Evolutionary conservation across 1,140 invertebrate species (phyloP).

Genomic region (Drosophila persimilis): DNA sequence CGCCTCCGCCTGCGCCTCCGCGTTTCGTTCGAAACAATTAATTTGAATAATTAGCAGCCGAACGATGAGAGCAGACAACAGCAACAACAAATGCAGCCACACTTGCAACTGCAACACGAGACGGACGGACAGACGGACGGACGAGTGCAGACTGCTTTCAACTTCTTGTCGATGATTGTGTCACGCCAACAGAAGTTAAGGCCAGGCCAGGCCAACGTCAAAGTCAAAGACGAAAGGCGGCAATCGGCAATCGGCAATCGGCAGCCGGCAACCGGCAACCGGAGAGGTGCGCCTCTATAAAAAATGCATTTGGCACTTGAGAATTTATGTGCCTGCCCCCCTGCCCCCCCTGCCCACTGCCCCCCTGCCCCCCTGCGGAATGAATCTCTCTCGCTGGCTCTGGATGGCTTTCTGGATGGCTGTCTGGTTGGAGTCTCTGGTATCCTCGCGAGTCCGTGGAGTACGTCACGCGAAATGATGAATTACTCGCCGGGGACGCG

Average conservation of each 20-base stretch:
- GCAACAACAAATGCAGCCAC: conserved; percentile 9
- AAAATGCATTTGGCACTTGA: conserved; percentile 79
- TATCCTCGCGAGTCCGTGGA: conserved; percentile 27
- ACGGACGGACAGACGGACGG: conserved; percentile 9
- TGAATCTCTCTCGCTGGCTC: conserved; percentile 8
- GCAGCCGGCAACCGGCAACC: too few species aligned
- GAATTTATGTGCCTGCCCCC: conserved; percentile 64
- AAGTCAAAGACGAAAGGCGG: conserved; percentile 35
- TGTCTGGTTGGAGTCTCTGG: too few species aligned
- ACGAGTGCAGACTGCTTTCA: conserved; percentile 47
- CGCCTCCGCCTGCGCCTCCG: conserved; percentile 41
- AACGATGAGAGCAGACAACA: conserved; percentile 53
- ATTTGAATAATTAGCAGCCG: conserved; percentile 80
- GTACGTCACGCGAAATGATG: conserved; percentile 79
- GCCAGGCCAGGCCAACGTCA: conserved; percentile 49
- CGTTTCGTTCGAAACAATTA: conserved; percentile 69
- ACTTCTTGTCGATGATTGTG: conserved; percentile 74
- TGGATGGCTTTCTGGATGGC: too few species aligned
- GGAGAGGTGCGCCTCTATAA: conserved; percentile 36
- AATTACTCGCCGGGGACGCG: conserved; percentile 80
- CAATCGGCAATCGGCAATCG: not conserved
- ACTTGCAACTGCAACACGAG: conserved; percentile 13
- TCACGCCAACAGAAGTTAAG: conserved; percentile 76
- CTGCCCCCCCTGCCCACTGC: not conserved
- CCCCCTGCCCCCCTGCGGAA: not conserved